These are phyloP conservation scores for Galerucella calmariensis DNA, from an alignment of 2,888 invertebrate species.

Conservation along the genomic window DNA sequence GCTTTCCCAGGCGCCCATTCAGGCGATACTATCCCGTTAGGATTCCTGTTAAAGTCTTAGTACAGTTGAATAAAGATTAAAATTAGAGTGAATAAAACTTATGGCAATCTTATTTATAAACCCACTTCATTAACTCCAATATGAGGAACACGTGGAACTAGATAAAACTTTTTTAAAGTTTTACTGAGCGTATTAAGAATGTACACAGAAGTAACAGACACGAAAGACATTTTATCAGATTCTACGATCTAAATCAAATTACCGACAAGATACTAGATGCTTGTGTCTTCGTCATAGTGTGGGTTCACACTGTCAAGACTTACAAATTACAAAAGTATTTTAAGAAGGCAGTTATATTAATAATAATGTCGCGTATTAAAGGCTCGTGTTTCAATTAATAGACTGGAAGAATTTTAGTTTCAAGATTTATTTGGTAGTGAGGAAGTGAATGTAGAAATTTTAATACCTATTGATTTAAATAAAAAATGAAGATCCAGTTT, in stretches of 20 bases:
- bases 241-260: constrained; percentile 48
- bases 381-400: constrained; percentile 32
- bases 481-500: no score
- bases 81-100: no score
- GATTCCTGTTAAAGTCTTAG: no score
- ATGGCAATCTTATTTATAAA: neutral
- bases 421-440: constrained; percentile 15
- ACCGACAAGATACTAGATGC: constrained; percentile 41
- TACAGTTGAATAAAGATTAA: no score
- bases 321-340: constrained; percentile 33
- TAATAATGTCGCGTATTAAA: constrained; percentile 24
- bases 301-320: constrained; percentile 39
- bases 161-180: neutral
- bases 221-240: constrained; percentile 45
- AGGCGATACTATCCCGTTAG: no score
- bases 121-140: neutral
- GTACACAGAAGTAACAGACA: constrained; percentile 34
- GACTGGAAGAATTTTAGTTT: constrained; percentile 20
- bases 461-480: no score
- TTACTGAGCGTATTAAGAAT: neutral
- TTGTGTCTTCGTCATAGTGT: constrained; percentile 47
- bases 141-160: neutral
- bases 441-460: neutral
- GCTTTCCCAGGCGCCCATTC: no score
- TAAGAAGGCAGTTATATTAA: constrained; percentile 29